Evolutionary conservation across 2,113 vertebrate species (phyloP), one percentile per base, ranked within the genome.

Genomic region (Agapornis roseicollis): DNA sequence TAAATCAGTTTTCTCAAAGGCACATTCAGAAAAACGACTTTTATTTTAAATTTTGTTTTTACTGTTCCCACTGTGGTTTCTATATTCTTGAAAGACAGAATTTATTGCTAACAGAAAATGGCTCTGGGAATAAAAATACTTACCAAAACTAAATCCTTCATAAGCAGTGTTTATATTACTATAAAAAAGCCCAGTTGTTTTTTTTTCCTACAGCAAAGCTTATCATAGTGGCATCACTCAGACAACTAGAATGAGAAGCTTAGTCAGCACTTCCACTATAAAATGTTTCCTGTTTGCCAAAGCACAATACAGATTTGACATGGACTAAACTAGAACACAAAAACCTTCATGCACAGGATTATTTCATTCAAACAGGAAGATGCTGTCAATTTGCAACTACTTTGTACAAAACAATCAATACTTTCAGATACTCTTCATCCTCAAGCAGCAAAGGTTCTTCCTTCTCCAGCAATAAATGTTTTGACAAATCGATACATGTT

Each of bases 161-260:
- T 41, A 89, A 79, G 49, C 31, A 93, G 50, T 35, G 44, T 80
- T 90, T 83, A 41, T 84, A 86, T 68, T 71, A 66, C 46, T 55
- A 90, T 42, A 94, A 77, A 93, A 73, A 96, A 92, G 88, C 22
- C 35, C 42, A 74, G 35, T 90, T 74, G 60, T 86, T 80, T 78
- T 71, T 78, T 71, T 71, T 83, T 95, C 78, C 61, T 83, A 88
- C 90, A 86, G 77, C 53, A 88, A 88, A 90, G 72, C 82, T 91
- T 83, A 88, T 74, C 65, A 90, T 42, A 92, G 90, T 84, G 83
- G 61, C 69, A 92, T 88, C 90, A 95, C 92, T 93, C 82, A 96
- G 49, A 76, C 82, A 52, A 74, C 35, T 42, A 90, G 35, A 95
- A 92, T 35, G 69, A 84, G 56, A 96, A 80, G 64, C 80, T 95